phyloP scores from a whole-genome alignment of 2,113 vertebrate species.

The Hydrolagus affinis region DNA sequence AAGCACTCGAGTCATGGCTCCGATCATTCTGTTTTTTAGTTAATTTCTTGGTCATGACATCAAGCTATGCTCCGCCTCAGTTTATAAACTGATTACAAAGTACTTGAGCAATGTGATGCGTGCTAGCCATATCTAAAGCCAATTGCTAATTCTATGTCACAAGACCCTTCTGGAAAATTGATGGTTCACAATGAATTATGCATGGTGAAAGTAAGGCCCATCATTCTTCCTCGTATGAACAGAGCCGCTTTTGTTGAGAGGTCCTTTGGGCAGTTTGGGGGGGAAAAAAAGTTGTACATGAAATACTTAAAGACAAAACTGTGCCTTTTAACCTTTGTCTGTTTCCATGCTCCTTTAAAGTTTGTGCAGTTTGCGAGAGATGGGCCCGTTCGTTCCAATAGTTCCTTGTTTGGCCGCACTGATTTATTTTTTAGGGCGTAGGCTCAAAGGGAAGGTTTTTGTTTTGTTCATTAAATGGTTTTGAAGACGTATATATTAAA shows the following conservation, averaged over 20 bases:
- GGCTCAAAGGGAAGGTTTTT: neutral
- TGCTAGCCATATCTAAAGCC: constrained; percentile 4
- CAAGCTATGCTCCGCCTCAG: constrained; percentile 5
- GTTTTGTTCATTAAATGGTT: too few relatives aligned
- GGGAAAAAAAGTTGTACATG: constrained; percentile 38
- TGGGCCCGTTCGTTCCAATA: neutral
- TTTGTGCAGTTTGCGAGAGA: neutral
- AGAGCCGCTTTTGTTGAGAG: constrained; percentile 44
- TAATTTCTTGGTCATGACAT: neutral
- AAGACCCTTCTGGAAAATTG: constrained; percentile 42
- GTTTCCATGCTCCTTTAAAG: constrained; percentile 32
- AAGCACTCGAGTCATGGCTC: neutral
- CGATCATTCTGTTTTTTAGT: neutral
- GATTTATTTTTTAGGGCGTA: neutral
- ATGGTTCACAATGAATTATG: constrained; percentile 45
- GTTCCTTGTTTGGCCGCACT: neutral
- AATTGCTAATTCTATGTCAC: constrained; percentile 42
- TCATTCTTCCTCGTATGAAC: constrained; percentile 37
- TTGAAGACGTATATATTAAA: too few relatives aligned
- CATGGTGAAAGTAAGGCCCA: constrained; percentile 44
- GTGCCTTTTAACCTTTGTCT: constrained; percentile 34
- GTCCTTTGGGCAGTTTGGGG: neutral
- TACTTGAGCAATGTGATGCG: constrained; percentile 1
- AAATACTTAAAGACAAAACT: constrained; percentile 41
- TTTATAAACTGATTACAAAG: constrained; percentile 10